Evolutionary conservation across 1,140 invertebrate genomes (phyloP).

Genomic region (Hyphantria cunea): DNA sequence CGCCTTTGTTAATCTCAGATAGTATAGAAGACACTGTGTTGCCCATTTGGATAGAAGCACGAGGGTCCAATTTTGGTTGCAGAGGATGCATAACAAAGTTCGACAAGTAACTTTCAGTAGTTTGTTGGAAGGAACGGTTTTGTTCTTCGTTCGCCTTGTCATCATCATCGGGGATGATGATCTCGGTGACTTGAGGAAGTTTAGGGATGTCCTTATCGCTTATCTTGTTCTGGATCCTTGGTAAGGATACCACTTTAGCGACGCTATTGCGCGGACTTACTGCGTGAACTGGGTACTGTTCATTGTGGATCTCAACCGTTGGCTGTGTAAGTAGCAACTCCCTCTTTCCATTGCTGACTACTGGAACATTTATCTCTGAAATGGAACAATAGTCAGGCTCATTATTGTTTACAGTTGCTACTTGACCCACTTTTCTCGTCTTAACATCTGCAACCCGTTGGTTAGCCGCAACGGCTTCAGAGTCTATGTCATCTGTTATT

Average conservation of each 20-base stretch:
- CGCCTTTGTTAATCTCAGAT: constrained; percentile 82
- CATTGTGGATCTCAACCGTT: constrained; percentile 78
- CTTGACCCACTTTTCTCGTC: constrained; percentile 76
- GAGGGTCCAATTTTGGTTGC: constrained; percentile 75
- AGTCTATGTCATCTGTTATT: constrained; percentile 77
- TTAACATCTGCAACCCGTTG: constrained; percentile 84
- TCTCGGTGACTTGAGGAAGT: constrained; percentile 84
- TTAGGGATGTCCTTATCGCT: constrained; percentile 83
- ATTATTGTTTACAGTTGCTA: constrained; percentile 72
- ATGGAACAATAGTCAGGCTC: constrained; percentile 86
- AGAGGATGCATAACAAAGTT: constrained; percentile 69
- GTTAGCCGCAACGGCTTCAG: constrained; percentile 85
- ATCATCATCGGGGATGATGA: constrained; percentile 84
- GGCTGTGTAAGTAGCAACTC: constrained; percentile 79
- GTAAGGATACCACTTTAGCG: constrained; percentile 74
- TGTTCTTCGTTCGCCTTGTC: constrained; percentile 72
- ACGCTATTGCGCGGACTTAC: constrained; percentile 66
- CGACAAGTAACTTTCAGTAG: constrained; percentile 62
- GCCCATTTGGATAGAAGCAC: constrained; percentile 82
- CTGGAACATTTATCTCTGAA: constrained; percentile 85
- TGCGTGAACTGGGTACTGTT: constrained; percentile 71
- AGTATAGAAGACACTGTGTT: constrained; percentile 83
- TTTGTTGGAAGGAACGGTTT: constrained; percentile 51
- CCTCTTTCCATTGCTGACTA: constrained; percentile 79
- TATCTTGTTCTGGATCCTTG: constrained; percentile 77